Conservation (phyloP, 1,140 invertebrate genomes). For the Nephotettix cincticeps region DNA sequence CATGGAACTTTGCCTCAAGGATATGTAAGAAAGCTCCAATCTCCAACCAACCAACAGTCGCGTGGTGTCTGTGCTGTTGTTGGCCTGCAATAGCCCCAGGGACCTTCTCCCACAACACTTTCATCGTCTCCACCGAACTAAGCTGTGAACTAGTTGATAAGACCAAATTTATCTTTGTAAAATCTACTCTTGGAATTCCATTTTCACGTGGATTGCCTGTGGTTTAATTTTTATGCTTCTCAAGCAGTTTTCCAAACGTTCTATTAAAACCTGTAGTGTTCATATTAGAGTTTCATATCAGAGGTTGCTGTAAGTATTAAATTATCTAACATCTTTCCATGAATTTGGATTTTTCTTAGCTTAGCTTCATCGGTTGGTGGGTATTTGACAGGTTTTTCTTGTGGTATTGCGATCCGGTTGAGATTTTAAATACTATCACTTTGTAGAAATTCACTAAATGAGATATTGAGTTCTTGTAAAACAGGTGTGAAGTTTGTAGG, state of each 20-base stretch:
- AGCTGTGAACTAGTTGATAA: not conserved
- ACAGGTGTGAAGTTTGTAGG: not conserved
- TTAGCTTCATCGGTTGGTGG: not conserved
- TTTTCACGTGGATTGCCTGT: too few species aligned
- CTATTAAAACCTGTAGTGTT: too few species aligned
- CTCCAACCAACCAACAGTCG: constrained; percentile 70
- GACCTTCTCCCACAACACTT: constrained; percentile 63
- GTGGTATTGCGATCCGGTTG: not conserved
- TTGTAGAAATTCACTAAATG: constrained; percentile 1
- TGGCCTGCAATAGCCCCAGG: constrained; percentile 65
- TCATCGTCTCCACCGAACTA: not conserved
- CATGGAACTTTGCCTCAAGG: constrained; percentile 79
- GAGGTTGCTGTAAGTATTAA: too few species aligned
- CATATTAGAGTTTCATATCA: too few species aligned
- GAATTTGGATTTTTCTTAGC: too few species aligned
- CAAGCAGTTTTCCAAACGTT: too few species aligned
- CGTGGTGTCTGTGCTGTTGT: constrained; percentile 57
- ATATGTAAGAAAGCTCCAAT: constrained; percentile 78
- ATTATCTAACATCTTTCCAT: too few species aligned
- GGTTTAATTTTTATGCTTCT: too few species aligned
- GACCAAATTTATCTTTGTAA: constrained; percentile 13
- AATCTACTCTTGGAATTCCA: constrained; percentile 12
- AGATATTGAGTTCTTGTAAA: not conserved
- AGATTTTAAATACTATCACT: not conserved
- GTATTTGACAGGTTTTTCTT: not conserved